A percentile compares a stretch with the other conserved stretches of the same genome.
These are phyloP conservation scores for Drosophila subquinaria DNA, from an alignment of 2,888 invertebrate species.

Conservation along the genomic window DNA sequence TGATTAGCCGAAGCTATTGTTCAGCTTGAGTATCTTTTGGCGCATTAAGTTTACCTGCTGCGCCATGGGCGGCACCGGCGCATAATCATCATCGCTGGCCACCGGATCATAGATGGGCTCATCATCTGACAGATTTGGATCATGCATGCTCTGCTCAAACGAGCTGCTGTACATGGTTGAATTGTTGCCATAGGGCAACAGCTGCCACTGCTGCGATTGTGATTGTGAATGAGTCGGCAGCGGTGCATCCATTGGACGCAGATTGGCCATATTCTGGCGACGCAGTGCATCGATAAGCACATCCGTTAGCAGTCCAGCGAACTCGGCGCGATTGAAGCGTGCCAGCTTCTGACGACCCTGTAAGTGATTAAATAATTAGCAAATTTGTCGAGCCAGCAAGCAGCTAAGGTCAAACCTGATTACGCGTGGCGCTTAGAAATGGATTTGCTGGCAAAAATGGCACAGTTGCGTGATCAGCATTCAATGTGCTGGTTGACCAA, in stretches of 20 bases:
- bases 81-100: constrained; percentile 97
- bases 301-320: constrained; percentile 96
- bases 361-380: constrained; percentile 33
- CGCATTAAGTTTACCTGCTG: constrained; percentile 86
- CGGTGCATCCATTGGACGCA: constrained; percentile 87
- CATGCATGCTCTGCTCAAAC: constrained; percentile 80
- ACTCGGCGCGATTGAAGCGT: constrained; percentile 94
- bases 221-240: constrained; percentile 51
- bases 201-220: constrained; percentile 46
- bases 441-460: constrained; percentile 99
- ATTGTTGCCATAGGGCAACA: constrained; percentile 69
- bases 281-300: constrained; percentile 95
- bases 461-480: constrained; percentile 92
- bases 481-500: constrained; percentile 92
- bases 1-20: constrained; percentile 84
- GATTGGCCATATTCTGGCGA: constrained; percentile 89
- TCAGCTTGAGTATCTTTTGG: constrained; percentile 84
- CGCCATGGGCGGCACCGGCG: constrained; percentile 88
- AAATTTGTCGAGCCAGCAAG: too few species aligned
- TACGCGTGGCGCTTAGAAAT: constrained; percentile 96
- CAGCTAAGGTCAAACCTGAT: constrained; percentile 88
- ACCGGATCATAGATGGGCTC: constrained; percentile 97
- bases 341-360: constrained; percentile 97
- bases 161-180: constrained; percentile 65
- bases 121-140: constrained; percentile 93